Evolutionary conservation across 2,888 invertebrate species (phyloP), one percentile per base, ranked within the genome.

Genomic region (Sthenelais limicola): DNA sequence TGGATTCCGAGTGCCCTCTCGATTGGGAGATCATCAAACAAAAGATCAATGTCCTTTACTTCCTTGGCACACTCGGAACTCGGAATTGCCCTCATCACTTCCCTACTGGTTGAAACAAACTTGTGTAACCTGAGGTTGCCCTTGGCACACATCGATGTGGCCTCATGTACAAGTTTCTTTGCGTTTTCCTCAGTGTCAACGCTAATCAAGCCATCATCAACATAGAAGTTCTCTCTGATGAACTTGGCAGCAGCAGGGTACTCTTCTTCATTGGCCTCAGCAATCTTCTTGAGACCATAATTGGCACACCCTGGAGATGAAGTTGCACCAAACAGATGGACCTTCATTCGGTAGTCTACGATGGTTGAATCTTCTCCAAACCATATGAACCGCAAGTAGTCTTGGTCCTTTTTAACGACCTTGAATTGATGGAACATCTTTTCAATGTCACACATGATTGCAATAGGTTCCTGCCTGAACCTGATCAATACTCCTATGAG

Each of bases 101-200:
- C 52, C 28, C 67, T 68, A 32, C 56, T 56, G 33, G 74, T 76
- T 9, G 70, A 72, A 5, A 80, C 18, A 73, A 78, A 80, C 51
- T 80, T 78, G 35, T 73, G 54, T 0, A 80, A 49, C 4, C 71
- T 35, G 73, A 79, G 5, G 4, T 75, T 74, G 12, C 75, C 78
- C 43, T 69, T 54, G 3, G 32, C 68, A 26, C 73, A 71, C 48
- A 77, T 35, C 3, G 38, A 32, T 58, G 51, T 33, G n/a, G 56
- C 21, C 28, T 68, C 32, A 32, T 51, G 5, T 1, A 76, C 62
- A 47, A 78, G 35, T 7, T 49, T 49, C n/a, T 51, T 28, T 0
- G 75, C 74, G n/a, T 47, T 26, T 0, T 71, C 43, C n/a, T 28
- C 72, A 24, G 43, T 47, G 12, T 43, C n/a, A 12, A 73, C 73